phyloP scores from a whole-genome alignment of 2,797 vertebrate genomes.

The Falco cherrug region DNA sequence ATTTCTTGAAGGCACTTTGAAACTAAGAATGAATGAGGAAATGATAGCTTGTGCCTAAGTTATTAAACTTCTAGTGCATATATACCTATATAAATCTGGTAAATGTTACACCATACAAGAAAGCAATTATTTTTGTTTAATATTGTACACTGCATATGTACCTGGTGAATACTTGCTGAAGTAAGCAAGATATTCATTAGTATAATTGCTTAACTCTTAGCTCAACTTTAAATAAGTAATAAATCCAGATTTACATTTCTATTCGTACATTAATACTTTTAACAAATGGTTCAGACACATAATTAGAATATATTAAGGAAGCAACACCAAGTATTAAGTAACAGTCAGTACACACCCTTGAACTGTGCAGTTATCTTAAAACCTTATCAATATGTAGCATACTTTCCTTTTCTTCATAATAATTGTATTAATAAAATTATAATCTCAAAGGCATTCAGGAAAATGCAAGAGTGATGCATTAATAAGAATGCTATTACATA shows the following conservation, averaged over 20 bases:
- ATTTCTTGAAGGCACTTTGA: background rate
- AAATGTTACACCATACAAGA: background rate
- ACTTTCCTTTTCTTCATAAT: background rate
- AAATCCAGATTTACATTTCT: slow-evolving; percentile 25
- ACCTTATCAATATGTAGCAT: background rate
- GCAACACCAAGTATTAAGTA: background rate
- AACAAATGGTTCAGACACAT: background rate
- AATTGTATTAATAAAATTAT: background rate
- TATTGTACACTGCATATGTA: background rate
- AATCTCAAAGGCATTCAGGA: background rate
- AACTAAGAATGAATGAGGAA: background rate
- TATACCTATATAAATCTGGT: background rate
- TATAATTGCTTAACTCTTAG: background rate
- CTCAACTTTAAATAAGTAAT: background rate
- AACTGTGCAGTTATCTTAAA: background rate
- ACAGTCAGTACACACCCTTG: background rate
- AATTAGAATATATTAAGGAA: background rate
- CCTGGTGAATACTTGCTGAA: background rate
- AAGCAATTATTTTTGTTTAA: background rate
- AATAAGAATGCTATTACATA: background rate
- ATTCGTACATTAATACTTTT: background rate
- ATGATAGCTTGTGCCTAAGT: background rate
- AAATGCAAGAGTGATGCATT: background rate
- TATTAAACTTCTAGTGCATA: background rate
- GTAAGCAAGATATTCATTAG: background rate